These are phyloP conservation scores for Rhagonycha fulva DNA, from an alignment of 2,888 invertebrate genomes.

Conservation along the genomic window DNA sequence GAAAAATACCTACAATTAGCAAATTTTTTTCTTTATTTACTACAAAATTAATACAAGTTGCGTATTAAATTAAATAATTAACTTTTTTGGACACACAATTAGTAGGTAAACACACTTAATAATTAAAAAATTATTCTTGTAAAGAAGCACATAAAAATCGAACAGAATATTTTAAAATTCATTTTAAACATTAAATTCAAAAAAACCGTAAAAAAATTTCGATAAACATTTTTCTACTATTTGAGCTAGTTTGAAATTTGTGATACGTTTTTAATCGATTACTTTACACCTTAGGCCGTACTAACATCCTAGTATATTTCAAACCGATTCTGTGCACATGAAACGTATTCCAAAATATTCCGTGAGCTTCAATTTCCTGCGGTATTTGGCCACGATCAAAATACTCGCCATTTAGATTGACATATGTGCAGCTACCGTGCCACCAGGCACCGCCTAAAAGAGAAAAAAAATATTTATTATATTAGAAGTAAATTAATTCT, in stretches of 20 bases:
- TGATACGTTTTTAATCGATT: constrained; percentile 11
- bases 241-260: background rate
- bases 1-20: too few species aligned
- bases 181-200: background rate
- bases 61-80: background rate
- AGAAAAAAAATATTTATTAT: background rate
- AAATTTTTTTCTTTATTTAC: too few species aligned
- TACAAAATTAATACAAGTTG: background rate
- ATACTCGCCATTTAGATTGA: constrained; percentile 72
- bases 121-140: background rate
- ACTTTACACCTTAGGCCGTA: constrained; percentile 59
- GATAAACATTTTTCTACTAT: background rate
- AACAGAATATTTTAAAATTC: background rate
- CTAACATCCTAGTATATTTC: constrained; percentile 66
- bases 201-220: background rate
- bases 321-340: constrained; percentile 64
- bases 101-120: background rate
- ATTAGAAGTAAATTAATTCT: too few species aligned
- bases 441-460: constrained; percentile 68
- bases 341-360: constrained; percentile 74
- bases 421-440: constrained; percentile 73
- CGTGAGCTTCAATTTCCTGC: constrained; percentile 53
- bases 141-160: background rate
- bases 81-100: background rate
- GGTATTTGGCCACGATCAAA: constrained; percentile 54